Conservation (phyloP, 2,888 invertebrate species). For the Temnothorax rugatulus region DNA sequence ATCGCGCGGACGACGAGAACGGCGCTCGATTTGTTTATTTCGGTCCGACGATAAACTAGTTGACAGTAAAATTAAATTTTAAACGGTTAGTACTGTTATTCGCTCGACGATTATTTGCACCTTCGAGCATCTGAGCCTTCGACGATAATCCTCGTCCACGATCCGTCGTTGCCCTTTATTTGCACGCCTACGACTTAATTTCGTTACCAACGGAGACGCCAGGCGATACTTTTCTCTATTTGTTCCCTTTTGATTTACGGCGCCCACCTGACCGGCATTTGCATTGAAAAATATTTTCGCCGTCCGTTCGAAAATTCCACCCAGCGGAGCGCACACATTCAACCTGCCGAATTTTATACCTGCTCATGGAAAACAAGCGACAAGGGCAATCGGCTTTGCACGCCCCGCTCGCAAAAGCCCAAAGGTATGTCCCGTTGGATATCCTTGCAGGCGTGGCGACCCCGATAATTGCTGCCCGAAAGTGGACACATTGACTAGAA, state of each 20-base stretch:
- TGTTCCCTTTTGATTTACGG: constrained; percentile 53
- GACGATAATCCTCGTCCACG: constrained; percentile 40
- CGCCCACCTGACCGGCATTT: constrained; percentile 5
- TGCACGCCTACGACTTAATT: constrained; percentile 46
- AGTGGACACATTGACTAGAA: constrained; percentile 7
- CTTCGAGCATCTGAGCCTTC: constrained; percentile 22
- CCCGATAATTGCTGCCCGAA: constrained; percentile 6
- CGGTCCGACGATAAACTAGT: constrained; percentile 5
- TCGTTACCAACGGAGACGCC: constrained; percentile 30
- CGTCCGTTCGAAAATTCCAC: constrained; percentile 30
- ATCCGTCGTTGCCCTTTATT: constrained; percentile 25
- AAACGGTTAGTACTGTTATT: constrained; percentile 28
- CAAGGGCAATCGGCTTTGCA: constrained; percentile 28
- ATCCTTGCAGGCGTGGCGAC: neutral
- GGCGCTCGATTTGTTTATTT: neutral
- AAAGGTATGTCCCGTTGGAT: too few species aligned
- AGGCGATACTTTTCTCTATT: constrained; percentile 38
- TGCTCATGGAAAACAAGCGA: constrained; percentile 4
- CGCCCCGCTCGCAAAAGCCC: neutral
- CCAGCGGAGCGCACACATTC: constrained; percentile 8
- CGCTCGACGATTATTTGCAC: constrained; percentile 55
- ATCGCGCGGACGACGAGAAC: neutral
- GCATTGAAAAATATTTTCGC: constrained; percentile 56
- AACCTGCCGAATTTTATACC: constrained; percentile 27
- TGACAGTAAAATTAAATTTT: constrained; percentile 35